These are phyloP conservation scores for Cepaea hortensis DNA, from an alignment of 2,888 invertebrate species.

Conservation along the genomic window DNA sequence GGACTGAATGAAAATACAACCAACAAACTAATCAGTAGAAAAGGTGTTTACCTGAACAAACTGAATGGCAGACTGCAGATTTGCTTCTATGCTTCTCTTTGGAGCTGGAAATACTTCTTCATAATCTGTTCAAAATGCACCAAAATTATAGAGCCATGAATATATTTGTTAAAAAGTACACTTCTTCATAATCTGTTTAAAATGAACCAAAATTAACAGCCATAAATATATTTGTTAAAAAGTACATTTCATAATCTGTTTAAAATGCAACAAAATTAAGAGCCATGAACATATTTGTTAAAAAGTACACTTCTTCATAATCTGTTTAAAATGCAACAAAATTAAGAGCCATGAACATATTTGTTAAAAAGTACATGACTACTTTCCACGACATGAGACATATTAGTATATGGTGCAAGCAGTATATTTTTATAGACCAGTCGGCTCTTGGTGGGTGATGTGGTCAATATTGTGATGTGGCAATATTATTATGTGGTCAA, in stretches of 20 bases:
- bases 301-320: slow-evolving; percentile 63
- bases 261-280: background rate
- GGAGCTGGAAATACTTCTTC: slow-evolving; percentile 69
- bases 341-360: background rate
- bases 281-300: no score
- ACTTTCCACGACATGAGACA: background rate
- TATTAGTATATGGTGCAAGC: no score
- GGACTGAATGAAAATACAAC: no score
- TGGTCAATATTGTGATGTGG: no score
- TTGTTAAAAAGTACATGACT: slow-evolving; percentile 56
- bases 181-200: slow-evolving; percentile 65
- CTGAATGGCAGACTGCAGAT: slow-evolving; percentile 57
- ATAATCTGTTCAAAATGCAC: slow-evolving; percentile 59
- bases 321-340: slow-evolving; percentile 55
- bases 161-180: slow-evolving; percentile 53
- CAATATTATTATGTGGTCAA: no score
- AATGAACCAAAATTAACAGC: background rate
- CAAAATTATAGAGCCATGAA: background rate
- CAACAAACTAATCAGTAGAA: no score
- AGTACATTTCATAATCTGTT: slow-evolving; percentile 65
- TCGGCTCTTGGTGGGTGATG: no score
- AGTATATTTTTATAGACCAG: background rate
- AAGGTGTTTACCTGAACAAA: slow-evolving; percentile 60
- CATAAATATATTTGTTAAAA: background rate
- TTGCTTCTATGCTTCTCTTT: slow-evolving; percentile 56